Percentiles rank a stretch among this genome's conserved stretches.
Conservation (phyloP, 2,797 vertebrate species). For the Acridotheres tristis region DNA sequence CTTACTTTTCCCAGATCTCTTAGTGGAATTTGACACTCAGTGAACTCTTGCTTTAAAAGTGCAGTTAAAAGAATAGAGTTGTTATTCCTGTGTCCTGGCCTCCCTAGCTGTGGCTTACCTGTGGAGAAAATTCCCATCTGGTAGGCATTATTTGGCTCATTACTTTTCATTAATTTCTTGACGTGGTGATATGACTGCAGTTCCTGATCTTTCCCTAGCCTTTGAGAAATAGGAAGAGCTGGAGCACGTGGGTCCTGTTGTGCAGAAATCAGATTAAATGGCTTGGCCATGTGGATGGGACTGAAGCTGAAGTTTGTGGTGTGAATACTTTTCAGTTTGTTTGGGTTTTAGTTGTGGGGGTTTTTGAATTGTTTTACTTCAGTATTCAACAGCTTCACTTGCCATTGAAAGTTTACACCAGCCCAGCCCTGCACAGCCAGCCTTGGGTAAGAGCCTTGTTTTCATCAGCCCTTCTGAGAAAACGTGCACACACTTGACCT, state of each 20-base stretch:
- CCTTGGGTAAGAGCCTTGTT: neutral
- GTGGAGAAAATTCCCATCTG: neutral
- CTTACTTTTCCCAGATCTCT: neutral
- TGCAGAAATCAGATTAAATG: neutral
- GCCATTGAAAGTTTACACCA: neutral
- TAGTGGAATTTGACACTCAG: neutral
- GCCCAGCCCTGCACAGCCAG: neutral
- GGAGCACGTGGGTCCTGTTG: neutral
- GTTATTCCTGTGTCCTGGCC: neutral
- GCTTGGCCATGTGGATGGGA: neutral
- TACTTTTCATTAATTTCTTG: neutral
- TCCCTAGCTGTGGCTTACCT: neutral
- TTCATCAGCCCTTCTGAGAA: neutral
- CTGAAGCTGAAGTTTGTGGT: neutral
- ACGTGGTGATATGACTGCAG: neutral
- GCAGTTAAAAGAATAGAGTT: neutral
- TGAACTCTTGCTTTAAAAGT: neutral
- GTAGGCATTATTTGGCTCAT: neutral
- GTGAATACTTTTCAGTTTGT: neutral
- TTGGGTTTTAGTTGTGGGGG: neutral
- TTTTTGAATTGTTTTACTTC: neutral
- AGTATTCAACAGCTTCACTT: neutral
- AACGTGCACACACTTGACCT: accelerated
- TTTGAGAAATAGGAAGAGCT: neutral
- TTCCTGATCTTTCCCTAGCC: neutral